phyloP scores from a whole-genome alignment of 1,140 invertebrate genomes.

The Drosophila asahinai region DNA sequence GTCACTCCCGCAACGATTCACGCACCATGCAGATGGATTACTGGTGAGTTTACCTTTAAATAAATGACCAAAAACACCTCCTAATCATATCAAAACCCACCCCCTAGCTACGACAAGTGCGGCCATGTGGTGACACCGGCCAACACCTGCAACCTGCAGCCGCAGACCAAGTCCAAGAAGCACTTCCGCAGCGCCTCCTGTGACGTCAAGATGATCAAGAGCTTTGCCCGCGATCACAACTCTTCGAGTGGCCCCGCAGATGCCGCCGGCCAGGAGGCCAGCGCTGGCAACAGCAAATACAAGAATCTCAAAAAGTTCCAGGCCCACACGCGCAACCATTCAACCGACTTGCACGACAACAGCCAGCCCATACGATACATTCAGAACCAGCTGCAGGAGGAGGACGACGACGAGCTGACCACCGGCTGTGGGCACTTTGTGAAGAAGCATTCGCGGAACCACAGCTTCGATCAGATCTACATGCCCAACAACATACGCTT shows the following conservation, averaged over 20 bases:
- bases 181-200: slow-evolving; percentile 84
- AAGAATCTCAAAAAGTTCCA: slow-evolving; percentile 81
- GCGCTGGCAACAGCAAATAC: slow-evolving; percentile 58
- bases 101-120: slow-evolving; percentile 79
- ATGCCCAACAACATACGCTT: slow-evolving; percentile 85
- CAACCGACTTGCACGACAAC: slow-evolving; percentile 77
- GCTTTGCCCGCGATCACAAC: slow-evolving; percentile 82
- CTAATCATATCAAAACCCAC: not conserved
- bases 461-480: slow-evolving; percentile 85
- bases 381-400: slow-evolving; percentile 81
- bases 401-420: slow-evolving; percentile 80
- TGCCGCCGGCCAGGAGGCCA: slow-evolving; percentile 48
- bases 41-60: slow-evolving; percentile 59
- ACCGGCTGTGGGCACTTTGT: slow-evolving; percentile 81
- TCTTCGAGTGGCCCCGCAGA: slow-evolving; percentile 27
- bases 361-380: slow-evolving; percentile 81
- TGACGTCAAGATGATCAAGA: slow-evolving; percentile 84
- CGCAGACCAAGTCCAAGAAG: slow-evolving; percentile 82
- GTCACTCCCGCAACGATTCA: slow-evolving; percentile 87
- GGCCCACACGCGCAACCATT: slow-evolving; percentile 85
- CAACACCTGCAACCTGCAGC: slow-evolving; percentile 47
- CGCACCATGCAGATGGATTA: slow-evolving; percentile 87
- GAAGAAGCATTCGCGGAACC: slow-evolving; percentile 83
- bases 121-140: slow-evolving; percentile 59
- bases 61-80: too few relatives aligned